Conservation (phyloP, 2,888 invertebrate species). For the Agrotis puta region DNA sequence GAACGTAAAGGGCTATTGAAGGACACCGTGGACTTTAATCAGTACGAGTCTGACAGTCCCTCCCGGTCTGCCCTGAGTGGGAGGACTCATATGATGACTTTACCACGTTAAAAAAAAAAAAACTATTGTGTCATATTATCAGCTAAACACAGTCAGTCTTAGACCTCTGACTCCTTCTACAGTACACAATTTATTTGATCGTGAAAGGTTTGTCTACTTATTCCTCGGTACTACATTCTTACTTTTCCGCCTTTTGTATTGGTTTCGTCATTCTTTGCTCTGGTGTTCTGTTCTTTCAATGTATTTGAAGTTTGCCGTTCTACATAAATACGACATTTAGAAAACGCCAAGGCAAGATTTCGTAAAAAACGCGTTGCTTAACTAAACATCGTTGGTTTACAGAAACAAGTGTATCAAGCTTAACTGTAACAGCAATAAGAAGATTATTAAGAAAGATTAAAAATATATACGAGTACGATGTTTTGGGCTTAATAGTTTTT, state of each 20-base stretch:
- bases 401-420: slow-evolving; percentile 38
- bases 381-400: slow-evolving; percentile 22
- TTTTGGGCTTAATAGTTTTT: slow-evolving; percentile 62
- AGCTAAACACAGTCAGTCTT: slow-evolving; percentile 38
- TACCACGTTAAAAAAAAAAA: too few relatives aligned
- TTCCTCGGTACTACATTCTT: slow-evolving; percentile 44
- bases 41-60: too few relatives aligned
- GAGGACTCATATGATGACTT: too few relatives aligned
- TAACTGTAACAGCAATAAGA: slow-evolving; percentile 58
- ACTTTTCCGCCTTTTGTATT: slow-evolving; percentile 53
- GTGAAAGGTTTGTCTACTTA: slow-evolving; percentile 61
- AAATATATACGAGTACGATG: slow-evolving; percentile 58
- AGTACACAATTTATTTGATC: slow-evolving; percentile 57
- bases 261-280: slow-evolving; percentile 51
- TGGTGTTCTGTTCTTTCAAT: slow-evolving; percentile 41
- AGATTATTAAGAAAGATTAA: slow-evolving; percentile 69
- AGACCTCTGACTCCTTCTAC: slow-evolving; percentile 51
- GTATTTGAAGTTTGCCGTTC: slow-evolving; percentile 33
- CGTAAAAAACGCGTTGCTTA: slow-evolving; percentile 6
- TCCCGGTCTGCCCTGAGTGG: too few relatives aligned
- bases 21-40: too few relatives aligned
- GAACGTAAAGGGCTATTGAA: too few relatives aligned
- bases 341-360: not conserved
- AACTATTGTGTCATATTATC: slow-evolving; percentile 45
- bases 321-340: slow-evolving; percentile 31